Percentiles rank a stretch among this genome's conserved stretches.
phyloP scores from a whole-genome alignment of 2,888 invertebrate genomes.

The Lumbricus terrestris region DNA sequence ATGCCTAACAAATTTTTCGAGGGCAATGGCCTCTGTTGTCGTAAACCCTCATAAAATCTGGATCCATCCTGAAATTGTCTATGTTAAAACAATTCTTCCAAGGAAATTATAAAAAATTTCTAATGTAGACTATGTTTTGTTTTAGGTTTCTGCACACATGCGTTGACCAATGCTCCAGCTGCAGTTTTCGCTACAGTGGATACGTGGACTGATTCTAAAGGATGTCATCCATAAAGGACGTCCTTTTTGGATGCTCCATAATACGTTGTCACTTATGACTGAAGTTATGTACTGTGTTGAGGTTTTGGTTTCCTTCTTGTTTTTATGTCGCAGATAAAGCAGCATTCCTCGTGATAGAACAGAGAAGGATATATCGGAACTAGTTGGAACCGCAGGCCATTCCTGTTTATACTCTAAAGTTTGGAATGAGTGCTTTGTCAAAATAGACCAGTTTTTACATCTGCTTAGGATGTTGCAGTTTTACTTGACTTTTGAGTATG shows the following conservation, averaged over 20 bases:
- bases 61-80: neutral
- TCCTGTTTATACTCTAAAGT: neutral
- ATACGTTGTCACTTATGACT: neutral
- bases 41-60: too few relatives aligned
- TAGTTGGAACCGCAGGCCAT: neutral
- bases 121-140: neutral
- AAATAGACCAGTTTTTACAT: too few relatives aligned
- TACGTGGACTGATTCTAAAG: neutral
- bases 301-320: neutral
- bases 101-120: neutral
- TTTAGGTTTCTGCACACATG: neutral
- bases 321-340: neutral
- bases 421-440: neutral
- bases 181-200: neutral
- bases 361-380: neutral
- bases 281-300: too few relatives aligned
- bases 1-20: too few relatives aligned
- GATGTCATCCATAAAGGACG: too few relatives aligned
- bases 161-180: neutral
- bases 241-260: too few relatives aligned
- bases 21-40: too few relatives aligned
- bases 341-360: neutral
- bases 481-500: neutral
- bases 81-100: too few relatives aligned
- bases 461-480: neutral